Percentiles rank a stretch among this genome's conserved stretches.
These are phyloP conservation scores for Camelus bactrianus DNA, from an alignment of 2,113 vertebrate genomes.

Conservation along the genomic window DNA sequence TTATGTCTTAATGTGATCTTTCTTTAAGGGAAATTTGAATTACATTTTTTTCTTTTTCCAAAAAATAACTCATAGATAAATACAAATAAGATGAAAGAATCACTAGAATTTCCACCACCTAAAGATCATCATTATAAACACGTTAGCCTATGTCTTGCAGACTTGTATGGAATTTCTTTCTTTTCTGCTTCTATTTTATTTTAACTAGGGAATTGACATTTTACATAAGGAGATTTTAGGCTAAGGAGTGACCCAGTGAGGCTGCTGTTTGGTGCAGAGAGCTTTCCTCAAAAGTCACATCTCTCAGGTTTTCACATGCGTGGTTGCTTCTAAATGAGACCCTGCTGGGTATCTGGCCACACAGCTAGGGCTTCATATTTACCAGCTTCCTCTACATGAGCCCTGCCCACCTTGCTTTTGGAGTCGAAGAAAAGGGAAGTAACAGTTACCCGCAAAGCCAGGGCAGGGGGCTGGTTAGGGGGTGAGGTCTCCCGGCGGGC, in stretches of 20 bases:
- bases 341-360: background rate
- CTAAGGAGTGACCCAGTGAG: background rate
- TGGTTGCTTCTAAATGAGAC: background rate
- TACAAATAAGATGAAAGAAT: conserved; percentile 28
- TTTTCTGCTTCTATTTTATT: conserved; percentile 28
- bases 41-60: background rate
- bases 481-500: conserved; percentile 12
- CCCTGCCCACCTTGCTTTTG: background rate
- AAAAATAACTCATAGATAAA: background rate
- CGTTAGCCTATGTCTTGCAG: conserved; percentile 9
- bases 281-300: background rate
- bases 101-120: background rate
- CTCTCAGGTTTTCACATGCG: background rate
- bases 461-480: background rate
- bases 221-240: conserved; percentile 5
- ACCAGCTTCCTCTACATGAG: background rate
- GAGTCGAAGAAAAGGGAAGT: background rate
- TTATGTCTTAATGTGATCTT: background rate
- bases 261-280: background rate
- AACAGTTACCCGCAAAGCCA: background rate
- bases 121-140: background rate
- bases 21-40: background rate
- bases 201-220: conserved; percentile 8
- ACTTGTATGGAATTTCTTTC: background rate
- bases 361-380: background rate